These are phyloP conservation scores for Deladenus siricidicola DNA, from an alignment of 2,888 invertebrate species.

Conservation along the genomic window DNA sequence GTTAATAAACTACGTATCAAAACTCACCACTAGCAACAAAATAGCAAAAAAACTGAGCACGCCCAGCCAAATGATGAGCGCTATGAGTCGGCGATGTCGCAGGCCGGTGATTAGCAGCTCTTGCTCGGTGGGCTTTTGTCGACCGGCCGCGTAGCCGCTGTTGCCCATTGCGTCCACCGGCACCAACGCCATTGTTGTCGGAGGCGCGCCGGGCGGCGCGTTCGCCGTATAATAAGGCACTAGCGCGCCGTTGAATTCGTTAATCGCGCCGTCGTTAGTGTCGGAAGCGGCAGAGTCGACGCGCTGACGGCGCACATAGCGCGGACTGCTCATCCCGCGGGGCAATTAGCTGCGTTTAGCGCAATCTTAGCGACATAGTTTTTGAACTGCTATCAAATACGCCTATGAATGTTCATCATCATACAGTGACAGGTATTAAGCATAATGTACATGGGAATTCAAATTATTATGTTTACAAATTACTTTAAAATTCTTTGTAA, in stretches of 20 bases:
- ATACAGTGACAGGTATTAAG: no score
- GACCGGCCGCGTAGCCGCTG: background rate
- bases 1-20: background rate
- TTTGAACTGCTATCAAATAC: no score
- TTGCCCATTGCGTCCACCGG: background rate
- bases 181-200: no score
- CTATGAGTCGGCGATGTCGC: constrained; percentile 22
- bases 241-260: background rate
- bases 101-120: constrained; percentile 25
- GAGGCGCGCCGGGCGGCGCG: background rate
- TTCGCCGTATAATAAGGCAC: background rate
- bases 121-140: background rate
- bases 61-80: constrained; percentile 26
- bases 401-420: no score
- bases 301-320: no score
- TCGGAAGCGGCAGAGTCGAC: no score
- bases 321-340: no score
- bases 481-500: no score
- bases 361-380: no score
- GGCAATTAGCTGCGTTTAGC: no score
- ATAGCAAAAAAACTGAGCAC: constrained; percentile 32
- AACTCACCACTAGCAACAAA: constrained; percentile 31
- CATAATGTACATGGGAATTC: no score
- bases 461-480: no score
- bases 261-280: background rate